Evolutionary conservation across 2,888 invertebrate species (phyloP), one percentile per base, ranked within the genome.

Genomic region (Teleogryllus oceanicus): DNA sequence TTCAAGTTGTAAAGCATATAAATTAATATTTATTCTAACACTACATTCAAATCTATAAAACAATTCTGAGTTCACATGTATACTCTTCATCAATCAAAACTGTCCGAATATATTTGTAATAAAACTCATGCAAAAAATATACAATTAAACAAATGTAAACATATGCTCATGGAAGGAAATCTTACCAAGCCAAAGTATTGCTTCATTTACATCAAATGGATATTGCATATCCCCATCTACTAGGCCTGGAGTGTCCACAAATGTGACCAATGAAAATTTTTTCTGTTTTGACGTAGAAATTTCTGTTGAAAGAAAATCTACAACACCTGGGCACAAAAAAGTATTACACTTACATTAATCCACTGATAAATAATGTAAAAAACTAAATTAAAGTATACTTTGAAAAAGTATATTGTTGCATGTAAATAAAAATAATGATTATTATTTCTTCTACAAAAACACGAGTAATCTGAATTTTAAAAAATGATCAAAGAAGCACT

Each of bases 201-300:
- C 85, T 82, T 89, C 86, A 84, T 90, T 89, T 62, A 90, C 90
- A 86, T 90, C 89, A 85, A 89, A 90, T 3, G 90, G 90, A 84
- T 90, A 90, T 83, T 89, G 89, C 89, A 90, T 89, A 84, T 89
- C 89, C 2, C 90, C 90, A 86, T 90, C 90, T 11, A 90, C 90
- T 21, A 90, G 85, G 8, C 90, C 90, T n/a, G 90, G 90, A 2
- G 90, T 89, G 84, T 90, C 90, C 21, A 90, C 88, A 85, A 90
- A 90, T 11, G 89, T 90, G 74, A 90, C 89, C 81, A 90, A 85
- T 83, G 87, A 88, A 84, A 90, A 90, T 83, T 89, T 89, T 84
- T 89, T 89, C 84, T 89, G 88, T 83, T 89, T 88, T 2, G 90
- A 90, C 10, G 90, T 89, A 37, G 89, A 89, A 37, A 90, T 88